Conservation (phyloP, 2,888 invertebrate genomes). For the Arctia plantaginis region DNA sequence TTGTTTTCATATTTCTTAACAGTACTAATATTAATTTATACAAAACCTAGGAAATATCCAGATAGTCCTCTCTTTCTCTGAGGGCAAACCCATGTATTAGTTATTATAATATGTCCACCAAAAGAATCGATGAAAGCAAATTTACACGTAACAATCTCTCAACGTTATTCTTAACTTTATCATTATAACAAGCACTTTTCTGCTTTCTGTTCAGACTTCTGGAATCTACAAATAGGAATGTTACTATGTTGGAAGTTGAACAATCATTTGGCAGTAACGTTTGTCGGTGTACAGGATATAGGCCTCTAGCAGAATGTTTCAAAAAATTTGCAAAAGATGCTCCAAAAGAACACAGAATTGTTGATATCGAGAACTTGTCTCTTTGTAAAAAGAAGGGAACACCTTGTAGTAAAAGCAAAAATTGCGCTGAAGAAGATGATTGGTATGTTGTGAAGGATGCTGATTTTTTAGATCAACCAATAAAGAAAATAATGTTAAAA, state of each 20-base stretch:
- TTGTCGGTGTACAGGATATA: constrained; percentile 91
- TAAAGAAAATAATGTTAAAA: constrained; percentile 54
- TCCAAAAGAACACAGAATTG: constrained; percentile 50
- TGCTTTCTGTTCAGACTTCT: constrained; percentile 64
- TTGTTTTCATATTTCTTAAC: background rate
- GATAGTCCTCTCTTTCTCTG: background rate
- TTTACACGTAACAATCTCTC: background rate
- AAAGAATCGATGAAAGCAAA: background rate
- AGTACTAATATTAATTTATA: background rate
- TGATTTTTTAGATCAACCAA: constrained; percentile 36
- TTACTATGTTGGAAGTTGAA: constrained; percentile 88
- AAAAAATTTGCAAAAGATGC: constrained; percentile 86
- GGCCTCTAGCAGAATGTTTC: constrained; percentile 88
- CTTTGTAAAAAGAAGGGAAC: constrained; percentile 47
- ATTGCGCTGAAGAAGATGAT: constrained; percentile 47
- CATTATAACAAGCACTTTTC: background rate
- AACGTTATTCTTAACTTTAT: background rate
- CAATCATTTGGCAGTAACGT: constrained; percentile 90
- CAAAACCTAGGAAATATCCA: background rate
- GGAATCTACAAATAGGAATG: constrained; percentile 65
- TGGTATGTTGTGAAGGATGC: constrained; percentile 58
- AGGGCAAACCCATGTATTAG: background rate
- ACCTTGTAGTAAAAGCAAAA: constrained; percentile 38
- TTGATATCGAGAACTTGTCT: constrained; percentile 19
- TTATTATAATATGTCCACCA: background rate